A percentile compares a stretch with the other conserved stretches of the same genome.
Evolutionary conservation across 2,797 vertebrate genomes (phyloP).

Genomic region (Falco novaeseelandiae): DNA sequence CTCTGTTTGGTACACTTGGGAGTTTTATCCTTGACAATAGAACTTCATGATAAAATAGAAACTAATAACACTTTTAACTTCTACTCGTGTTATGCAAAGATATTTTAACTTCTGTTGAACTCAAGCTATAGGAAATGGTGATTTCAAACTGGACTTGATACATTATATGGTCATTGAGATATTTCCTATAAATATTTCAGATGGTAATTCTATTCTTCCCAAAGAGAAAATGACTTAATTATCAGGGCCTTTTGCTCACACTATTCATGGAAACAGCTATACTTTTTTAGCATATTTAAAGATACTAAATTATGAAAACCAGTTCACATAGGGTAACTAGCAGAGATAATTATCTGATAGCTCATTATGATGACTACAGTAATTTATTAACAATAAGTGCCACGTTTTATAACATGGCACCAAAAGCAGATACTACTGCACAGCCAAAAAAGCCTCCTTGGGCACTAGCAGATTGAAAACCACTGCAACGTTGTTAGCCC

Average conservation of each 20-base stretch:
- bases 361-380: neutral
- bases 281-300: conserved; percentile 24
- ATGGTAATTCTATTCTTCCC: conserved; percentile 35
- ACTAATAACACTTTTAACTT: conserved; percentile 16
- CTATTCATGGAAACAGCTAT: neutral
- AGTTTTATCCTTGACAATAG: neutral
- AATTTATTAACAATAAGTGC: neutral
- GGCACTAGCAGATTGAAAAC: neutral
- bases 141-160: neutral
- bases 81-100: neutral
- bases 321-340: conserved; percentile 38
- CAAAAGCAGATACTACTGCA: neutral
- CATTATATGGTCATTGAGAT: neutral
- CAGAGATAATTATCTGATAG: conserved; percentile 33
- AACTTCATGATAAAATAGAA: neutral
- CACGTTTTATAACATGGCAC: neutral
- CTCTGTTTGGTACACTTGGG: neutral
- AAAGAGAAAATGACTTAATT: conserved; percentile 51
- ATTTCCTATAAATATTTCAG: conserved; percentile 53
- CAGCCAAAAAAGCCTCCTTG: neutral
- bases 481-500: neutral
- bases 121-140: conserved; percentile 38
- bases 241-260: neutral
- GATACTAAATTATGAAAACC: conserved; percentile 25
- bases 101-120: conserved; percentile 54